Conservation (phyloP, 2,888 invertebrate species). For the Campoplex capitator region DNA sequence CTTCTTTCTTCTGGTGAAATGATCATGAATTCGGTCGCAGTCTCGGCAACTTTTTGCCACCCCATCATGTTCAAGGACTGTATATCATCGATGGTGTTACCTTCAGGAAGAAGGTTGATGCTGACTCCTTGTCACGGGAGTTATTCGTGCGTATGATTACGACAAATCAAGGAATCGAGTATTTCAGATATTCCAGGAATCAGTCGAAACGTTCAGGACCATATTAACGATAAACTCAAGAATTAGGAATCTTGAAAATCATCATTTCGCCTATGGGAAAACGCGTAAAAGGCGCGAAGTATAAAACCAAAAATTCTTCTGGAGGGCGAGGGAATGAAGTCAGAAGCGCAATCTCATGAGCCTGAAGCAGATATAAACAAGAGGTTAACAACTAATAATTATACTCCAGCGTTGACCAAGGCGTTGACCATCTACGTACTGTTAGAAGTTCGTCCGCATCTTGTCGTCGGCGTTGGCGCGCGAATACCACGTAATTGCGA, state of each 20-base stretch:
- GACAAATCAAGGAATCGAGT: not conserved
- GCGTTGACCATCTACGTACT: conserved; percentile 71
- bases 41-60: conserved; percentile 39
- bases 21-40: conserved; percentile 42
- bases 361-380: conserved; percentile 30
- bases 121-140: not conserved
- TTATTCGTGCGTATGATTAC: not conserved
- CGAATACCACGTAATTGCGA: conserved; percentile 80
- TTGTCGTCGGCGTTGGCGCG: conserved; percentile 66
- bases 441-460: conserved; percentile 31
- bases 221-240: not conserved
- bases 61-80: conserved; percentile 46
- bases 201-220: not conserved
- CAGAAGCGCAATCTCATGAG: conserved; percentile 13
- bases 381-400: not conserved
- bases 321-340: conserved; percentile 23
- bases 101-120: conserved; percentile 39
- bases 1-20: conserved; percentile 43
- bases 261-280: not conserved
- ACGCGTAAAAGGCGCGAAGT: not conserved
- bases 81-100: conserved; percentile 67
- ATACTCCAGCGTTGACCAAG: conserved; percentile 21
- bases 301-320: conserved; percentile 63
- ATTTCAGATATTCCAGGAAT: not conserved
- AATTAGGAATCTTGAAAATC: not conserved